phyloP scores from a whole-genome alignment of 2,888 invertebrate species.

The Strigamia maritima region DNA sequence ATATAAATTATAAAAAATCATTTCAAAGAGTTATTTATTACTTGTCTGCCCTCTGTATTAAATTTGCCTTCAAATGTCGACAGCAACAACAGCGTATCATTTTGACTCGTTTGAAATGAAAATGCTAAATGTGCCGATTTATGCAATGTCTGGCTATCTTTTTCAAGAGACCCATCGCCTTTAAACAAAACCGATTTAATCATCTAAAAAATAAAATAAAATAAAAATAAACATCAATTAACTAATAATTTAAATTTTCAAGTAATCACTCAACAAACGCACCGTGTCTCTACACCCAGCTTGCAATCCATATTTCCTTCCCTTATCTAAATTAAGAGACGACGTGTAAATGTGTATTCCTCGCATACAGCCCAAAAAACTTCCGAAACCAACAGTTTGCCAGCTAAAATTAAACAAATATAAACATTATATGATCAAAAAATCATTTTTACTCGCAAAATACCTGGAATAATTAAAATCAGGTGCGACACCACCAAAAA shows the following conservation, averaged over 20 bases:
- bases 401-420: neutral
- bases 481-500: slow-evolving; percentile 82
- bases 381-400: neutral
- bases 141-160: slow-evolving; percentile 66
- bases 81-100: slow-evolving; percentile 67
- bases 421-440: neutral
- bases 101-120: slow-evolving; percentile 68
- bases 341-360: slow-evolving; percentile 69
- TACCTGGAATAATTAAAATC: slow-evolving; percentile 54
- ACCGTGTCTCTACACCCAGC: slow-evolving; percentile 29
- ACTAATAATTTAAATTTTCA: slow-evolving; percentile 15
- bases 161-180: slow-evolving; percentile 74
- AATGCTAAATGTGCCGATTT: slow-evolving; percentile 68
- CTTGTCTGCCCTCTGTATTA: slow-evolving; percentile 46
- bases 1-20: too few species aligned
- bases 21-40: slow-evolving; percentile 43
- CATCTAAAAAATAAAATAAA: slow-evolving; percentile 53
- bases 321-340: slow-evolving; percentile 59
- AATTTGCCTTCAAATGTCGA: slow-evolving; percentile 58
- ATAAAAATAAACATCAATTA: neutral
- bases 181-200: slow-evolving; percentile 70
- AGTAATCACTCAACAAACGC: neutral
- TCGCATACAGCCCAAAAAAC: slow-evolving; percentile 77
- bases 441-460: neutral
- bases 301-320: slow-evolving; percentile 38